Percentiles rank a stretch among this genome's conserved stretches.
phyloP scores from a whole-genome alignment of 2,797 vertebrate genomes.

The Mormyrus hasselquistii region DNA sequence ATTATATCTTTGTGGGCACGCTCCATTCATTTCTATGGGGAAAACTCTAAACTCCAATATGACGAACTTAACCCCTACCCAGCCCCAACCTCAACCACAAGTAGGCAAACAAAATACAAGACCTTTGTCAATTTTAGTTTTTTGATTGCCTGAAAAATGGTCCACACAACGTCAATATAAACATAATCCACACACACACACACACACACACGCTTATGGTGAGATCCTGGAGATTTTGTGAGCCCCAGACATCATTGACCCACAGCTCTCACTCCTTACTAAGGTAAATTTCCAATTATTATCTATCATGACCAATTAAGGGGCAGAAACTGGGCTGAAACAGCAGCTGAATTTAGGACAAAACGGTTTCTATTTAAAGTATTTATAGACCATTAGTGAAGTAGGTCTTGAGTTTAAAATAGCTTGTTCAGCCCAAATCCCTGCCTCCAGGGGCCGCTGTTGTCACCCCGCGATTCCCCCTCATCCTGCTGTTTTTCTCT shows the following conservation, averaged over 20 bases:
- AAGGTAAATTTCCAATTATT: background rate
- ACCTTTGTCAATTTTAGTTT: background rate
- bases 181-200: slow-evolving; percentile 24
- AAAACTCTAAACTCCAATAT: background rate
- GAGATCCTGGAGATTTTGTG: background rate
- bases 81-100: background rate
- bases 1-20: too few relatives aligned
- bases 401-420: background rate
- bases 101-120: background rate
- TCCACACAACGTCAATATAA: background rate
- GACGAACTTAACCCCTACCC: background rate
- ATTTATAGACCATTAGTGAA: background rate
- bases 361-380: slow-evolving; percentile 1
- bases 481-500: slow-evolving; percentile 22
- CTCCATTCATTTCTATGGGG: too few relatives aligned
- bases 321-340: background rate
- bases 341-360: background rate
- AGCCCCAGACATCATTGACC: background rate
- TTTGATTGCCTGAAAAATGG: background rate
- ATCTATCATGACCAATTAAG: background rate
- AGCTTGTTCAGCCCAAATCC: slow-evolving; percentile 6
- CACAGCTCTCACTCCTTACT: background rate
- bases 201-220: slow-evolving; percentile 13
- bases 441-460: background rate
- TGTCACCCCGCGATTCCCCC: background rate